Evolutionary conservation across 2,888 invertebrate species (phyloP).

Genomic region (Chalcosyrphus nemorum): DNA sequence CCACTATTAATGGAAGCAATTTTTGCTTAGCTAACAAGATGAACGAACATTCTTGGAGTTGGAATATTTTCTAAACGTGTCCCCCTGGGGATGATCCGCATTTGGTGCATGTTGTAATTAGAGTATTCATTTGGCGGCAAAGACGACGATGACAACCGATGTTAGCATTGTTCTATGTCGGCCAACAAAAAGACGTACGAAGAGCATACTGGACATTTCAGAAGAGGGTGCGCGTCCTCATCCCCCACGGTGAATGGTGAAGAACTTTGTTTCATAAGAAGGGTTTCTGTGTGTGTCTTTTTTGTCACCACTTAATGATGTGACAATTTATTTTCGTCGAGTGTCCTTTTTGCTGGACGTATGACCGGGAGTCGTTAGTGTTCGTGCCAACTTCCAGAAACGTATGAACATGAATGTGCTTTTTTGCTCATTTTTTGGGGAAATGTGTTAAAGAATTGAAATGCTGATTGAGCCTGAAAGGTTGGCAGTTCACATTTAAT

Average conservation of each 20-base stretch:
- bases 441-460: slow-evolving; percentile 62
- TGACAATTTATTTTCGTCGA: slow-evolving; percentile 72
- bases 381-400: slow-evolving; percentile 62
- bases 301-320: slow-evolving; percentile 73
- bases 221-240: slow-evolving; percentile 40
- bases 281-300: slow-evolving; percentile 62
- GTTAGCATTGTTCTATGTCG: slow-evolving; percentile 38
- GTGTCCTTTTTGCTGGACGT: slow-evolving; percentile 52
- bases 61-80: slow-evolving; percentile 45
- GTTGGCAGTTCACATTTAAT: slow-evolving; percentile 50
- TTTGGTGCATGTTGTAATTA: slow-evolving; percentile 71
- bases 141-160: too few relatives aligned
- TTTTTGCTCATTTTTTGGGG: slow-evolving; percentile 31
- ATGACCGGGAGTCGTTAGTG: slow-evolving; percentile 39
- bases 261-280: slow-evolving; percentile 65
- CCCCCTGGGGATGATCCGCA: slow-evolving; percentile 56
- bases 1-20: slow-evolving; percentile 80
- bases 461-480: slow-evolving; percentile 52
- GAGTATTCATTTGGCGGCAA: slow-evolving; percentile 62
- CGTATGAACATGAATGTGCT: slow-evolving; percentile 37
- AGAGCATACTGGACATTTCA: slow-evolving; percentile 51
- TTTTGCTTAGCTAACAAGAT: slow-evolving; percentile 76
- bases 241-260: slow-evolving; percentile 16
- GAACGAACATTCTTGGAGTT: slow-evolving; percentile 56
- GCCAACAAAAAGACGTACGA: slow-evolving; percentile 1